Percentiles rank a stretch among this genome's conserved stretches.
Evolutionary conservation across 2,888 invertebrate species (phyloP).

Genomic region (Hermaeophaga mercurialis): DNA sequence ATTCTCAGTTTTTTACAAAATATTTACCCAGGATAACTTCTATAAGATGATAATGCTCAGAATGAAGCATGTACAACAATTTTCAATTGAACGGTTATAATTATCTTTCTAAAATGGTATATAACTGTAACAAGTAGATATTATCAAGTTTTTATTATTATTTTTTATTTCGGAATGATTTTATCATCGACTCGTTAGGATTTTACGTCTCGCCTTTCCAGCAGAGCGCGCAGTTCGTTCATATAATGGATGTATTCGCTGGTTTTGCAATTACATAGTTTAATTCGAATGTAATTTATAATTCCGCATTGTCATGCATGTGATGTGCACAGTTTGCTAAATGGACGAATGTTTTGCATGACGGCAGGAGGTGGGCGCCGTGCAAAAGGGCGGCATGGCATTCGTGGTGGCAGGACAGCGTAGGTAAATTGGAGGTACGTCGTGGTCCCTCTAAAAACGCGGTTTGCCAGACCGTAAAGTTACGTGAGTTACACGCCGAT

Average conservation of each 20-base stretch:
- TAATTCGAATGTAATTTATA: conserved; percentile 61
- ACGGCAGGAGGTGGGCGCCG: conserved; percentile 1
- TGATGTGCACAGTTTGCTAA: conserved; percentile 57
- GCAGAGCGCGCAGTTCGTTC: conserved; percentile 35
- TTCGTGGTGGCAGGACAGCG: conserved; percentile 24
- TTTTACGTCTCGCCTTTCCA: background rate
- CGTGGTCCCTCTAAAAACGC: conserved; percentile 36
- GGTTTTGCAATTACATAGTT: conserved; percentile 60
- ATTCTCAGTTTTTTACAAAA: too few species aligned
- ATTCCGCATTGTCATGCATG: conserved; percentile 59
- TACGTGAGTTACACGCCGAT: conserved; percentile 35
- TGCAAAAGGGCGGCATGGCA: conserved; percentile 5
- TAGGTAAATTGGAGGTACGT: conserved; percentile 50
- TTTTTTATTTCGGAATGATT: too few species aligned
- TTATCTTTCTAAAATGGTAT: too few species aligned
- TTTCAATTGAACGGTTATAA: too few species aligned
- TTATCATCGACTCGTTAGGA: too few species aligned
- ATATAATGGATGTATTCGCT: conserved; percentile 57
- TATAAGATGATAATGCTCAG: too few species aligned
- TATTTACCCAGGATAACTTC: too few species aligned
- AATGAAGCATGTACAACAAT: too few species aligned
- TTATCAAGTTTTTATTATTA: too few species aligned
- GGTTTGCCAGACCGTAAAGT: conserved; percentile 42
- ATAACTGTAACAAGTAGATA: too few species aligned
- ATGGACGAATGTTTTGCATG: conserved; percentile 53